Conservation (phyloP, 1,140 invertebrate species). For the Arion vulgaris region DNA sequence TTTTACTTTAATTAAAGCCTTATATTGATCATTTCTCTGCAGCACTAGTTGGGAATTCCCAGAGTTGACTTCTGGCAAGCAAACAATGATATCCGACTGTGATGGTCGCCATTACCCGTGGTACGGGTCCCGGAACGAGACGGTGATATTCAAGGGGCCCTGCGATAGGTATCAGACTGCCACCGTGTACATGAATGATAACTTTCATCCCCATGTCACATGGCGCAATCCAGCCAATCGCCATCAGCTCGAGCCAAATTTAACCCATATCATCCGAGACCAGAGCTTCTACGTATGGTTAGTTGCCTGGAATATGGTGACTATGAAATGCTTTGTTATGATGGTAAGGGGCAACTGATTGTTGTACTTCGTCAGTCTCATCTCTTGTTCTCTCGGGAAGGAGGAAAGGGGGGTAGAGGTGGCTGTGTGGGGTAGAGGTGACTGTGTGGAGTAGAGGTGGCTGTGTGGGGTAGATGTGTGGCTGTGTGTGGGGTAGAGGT, state of each 20-base stretch:
- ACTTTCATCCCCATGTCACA: conserved; percentile 73
- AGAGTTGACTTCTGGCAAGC: conserved; percentile 68
- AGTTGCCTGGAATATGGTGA: conserved; percentile 69
- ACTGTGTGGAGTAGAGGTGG: no score
- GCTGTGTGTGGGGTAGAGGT: no score
- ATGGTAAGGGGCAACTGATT: conserved; percentile 26
- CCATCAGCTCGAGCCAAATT: conserved; percentile 63
- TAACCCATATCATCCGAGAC: conserved; percentile 70
- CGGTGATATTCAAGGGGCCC: conserved; percentile 67
- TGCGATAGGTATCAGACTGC: conserved; percentile 65
- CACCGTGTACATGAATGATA: conserved; percentile 72
- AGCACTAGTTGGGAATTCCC: conserved; percentile 74
- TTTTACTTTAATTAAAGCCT: no score
- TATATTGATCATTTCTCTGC: no score
- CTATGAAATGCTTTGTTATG: conserved; percentile 67
- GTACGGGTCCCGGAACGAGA: conserved; percentile 72
- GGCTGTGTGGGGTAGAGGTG: no score
- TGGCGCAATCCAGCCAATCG: conserved; percentile 70
- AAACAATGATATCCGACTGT: conserved; percentile 72
- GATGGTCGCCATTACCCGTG: conserved; percentile 72
- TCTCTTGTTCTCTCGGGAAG: no score
- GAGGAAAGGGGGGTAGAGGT: no score
- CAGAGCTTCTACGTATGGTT: conserved; percentile 73
- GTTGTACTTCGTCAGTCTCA: no score
- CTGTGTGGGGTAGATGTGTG: no score